phyloP scores from a whole-genome alignment of 2,113 vertebrate genomes.

The Sinocyclocheilus rhinocerous region DNA sequence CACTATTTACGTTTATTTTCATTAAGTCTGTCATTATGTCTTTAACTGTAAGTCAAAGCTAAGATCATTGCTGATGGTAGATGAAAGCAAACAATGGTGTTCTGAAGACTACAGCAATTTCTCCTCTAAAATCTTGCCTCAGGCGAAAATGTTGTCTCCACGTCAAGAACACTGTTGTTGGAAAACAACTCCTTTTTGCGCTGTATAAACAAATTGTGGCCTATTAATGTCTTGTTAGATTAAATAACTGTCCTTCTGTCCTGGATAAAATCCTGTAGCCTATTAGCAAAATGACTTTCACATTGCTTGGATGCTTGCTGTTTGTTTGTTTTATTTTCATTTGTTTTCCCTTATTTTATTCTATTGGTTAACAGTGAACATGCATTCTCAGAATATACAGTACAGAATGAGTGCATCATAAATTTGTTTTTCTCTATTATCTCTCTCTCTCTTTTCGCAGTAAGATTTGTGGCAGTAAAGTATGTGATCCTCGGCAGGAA shows the following conservation, averaged over 20 bases:
- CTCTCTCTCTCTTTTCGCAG: not conserved
- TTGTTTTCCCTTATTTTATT: not conserved
- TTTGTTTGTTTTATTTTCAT: slow-evolving; percentile 9
- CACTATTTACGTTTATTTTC: slow-evolving; percentile 35
- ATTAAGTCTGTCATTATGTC: slow-evolving; percentile 41
- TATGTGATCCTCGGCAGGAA: slow-evolving; percentile 54
- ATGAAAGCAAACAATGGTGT: not conserved
- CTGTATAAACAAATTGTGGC: slow-evolving; percentile 45
- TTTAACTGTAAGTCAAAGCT: slow-evolving; percentile 43
- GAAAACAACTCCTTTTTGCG: slow-evolving; percentile 24
- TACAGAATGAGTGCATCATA: not conserved
- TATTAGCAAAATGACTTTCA: slow-evolving; percentile 25
- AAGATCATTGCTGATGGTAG: slow-evolving; percentile 34
- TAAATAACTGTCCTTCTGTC: slow-evolving; percentile 32
- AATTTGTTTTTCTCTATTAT: not conserved
- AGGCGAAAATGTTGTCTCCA: slow-evolving; percentile 27
- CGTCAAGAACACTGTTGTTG: slow-evolving; percentile 32
- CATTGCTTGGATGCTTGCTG: not conserved
- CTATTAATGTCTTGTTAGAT: slow-evolving; percentile 48
- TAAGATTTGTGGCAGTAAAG: slow-evolving; percentile 55
- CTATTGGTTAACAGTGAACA: not conserved
- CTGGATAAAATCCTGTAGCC: slow-evolving; percentile 8
- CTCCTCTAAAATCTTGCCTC: slow-evolving; percentile 28
- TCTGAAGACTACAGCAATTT: slow-evolving; percentile 44
- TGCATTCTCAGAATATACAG: slow-evolving; percentile 6